phyloP scores from a whole-genome alignment of 2,113 vertebrate genomes.

The Coreoperca whiteheadi region DNA sequence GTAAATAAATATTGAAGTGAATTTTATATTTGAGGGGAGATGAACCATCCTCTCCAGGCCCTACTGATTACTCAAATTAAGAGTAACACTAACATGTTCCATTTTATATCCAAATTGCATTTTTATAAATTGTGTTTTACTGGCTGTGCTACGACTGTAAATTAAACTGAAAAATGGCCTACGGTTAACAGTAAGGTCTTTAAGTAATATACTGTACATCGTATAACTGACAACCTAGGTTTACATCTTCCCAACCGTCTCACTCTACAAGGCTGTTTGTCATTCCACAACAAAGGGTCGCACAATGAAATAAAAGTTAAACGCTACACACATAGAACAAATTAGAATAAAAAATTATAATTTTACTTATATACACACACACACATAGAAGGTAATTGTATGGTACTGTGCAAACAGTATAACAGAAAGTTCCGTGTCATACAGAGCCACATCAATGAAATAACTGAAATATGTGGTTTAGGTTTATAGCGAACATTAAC shows the following conservation, averaged over 20 bases:
- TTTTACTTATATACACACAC: too few relatives aligned
- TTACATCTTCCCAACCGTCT: background rate
- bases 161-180: background rate
- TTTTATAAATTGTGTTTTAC: too few relatives aligned
- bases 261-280: background rate
- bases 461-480: background rate
- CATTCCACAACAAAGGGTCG: too few relatives aligned
- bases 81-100: background rate
- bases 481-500: background rate
- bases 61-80: background rate
- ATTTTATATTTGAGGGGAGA: conserved; percentile 3
- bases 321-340: too few relatives aligned
- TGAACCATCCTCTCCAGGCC: conserved; percentile 9
- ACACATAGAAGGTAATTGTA: too few relatives aligned
- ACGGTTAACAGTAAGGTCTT: background rate
- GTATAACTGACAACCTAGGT: background rate
- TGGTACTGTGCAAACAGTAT: too few relatives aligned
- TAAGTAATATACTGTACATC: background rate
- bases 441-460: background rate
- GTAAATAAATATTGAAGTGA: conserved; percentile 63
- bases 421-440: too few relatives aligned
- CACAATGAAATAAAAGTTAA: too few relatives aligned
- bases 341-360: too few relatives aligned
- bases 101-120: background rate
- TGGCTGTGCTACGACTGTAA: background rate